These are phyloP conservation scores for Xestia c-nigrum DNA, from an alignment of 2,888 invertebrate genomes.

Conservation along the genomic window DNA sequence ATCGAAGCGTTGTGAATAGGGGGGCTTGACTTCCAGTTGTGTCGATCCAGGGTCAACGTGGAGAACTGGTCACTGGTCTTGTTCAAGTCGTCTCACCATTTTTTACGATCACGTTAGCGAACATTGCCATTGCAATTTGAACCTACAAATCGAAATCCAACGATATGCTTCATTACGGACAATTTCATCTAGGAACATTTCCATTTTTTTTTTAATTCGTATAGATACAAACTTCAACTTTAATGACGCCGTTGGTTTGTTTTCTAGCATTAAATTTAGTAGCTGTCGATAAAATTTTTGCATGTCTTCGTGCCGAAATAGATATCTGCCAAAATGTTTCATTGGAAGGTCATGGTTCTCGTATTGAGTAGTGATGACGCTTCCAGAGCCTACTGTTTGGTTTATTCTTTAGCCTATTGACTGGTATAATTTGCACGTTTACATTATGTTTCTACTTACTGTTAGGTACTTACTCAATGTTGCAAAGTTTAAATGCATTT, in stretches of 20 bases:
- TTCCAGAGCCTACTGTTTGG: constrained; percentile 1
- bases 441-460: not conserved
- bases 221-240: not conserved
- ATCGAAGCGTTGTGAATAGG: too few relatives aligned
- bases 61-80: too few relatives aligned
- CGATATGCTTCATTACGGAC: not conserved
- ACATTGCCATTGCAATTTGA: too few relatives aligned
- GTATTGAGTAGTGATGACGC: not conserved
- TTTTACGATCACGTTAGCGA: too few relatives aligned
- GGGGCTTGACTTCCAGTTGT: too few relatives aligned
- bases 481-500: not conserved
- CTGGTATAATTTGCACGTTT: not conserved
- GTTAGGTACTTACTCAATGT: not conserved
- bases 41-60: too few relatives aligned
- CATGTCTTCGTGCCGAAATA: not conserved
- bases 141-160: not conserved
- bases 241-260: not conserved
- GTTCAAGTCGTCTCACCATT: too few relatives aligned
- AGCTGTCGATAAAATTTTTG: not conserved
- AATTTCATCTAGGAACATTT: not conserved
- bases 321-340: not conserved
- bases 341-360: constrained; percentile 13
- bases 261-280: not conserved
- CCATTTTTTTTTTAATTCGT: not conserved
- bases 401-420: constrained; percentile 2